A percentile compares a stretch with the other conserved stretches of the same genome.
Evolutionary conservation across 2,797 vertebrate species (phyloP).

Genomic region (Poliocrania exsul): DNA sequence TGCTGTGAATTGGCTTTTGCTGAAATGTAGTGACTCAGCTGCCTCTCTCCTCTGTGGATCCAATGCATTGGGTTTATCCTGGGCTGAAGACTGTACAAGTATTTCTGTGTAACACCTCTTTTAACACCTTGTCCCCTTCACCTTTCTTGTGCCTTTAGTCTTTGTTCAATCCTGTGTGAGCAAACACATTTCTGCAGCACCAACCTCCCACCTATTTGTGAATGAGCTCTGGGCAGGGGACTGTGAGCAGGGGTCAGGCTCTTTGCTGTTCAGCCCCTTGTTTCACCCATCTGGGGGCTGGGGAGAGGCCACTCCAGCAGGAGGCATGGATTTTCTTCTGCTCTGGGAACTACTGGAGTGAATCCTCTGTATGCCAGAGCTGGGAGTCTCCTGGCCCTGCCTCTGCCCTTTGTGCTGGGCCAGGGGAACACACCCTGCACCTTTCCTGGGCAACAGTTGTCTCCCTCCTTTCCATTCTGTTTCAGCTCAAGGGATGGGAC

Average conservation of each 20-base stretch:
- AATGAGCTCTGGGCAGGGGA: not conserved
- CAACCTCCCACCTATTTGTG: fast-evolving
- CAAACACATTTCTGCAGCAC: fast-evolving
- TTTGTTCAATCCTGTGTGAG: not conserved
- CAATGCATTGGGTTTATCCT: not conserved
- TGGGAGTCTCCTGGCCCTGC: not conserved
- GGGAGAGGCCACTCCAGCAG: not conserved
- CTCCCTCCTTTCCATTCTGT: not conserved
- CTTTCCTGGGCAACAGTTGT: not conserved
- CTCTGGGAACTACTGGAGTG: not conserved
- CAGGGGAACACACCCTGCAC: not conserved
- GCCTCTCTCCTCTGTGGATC: not conserved
- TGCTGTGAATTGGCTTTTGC: conserved; percentile 37
- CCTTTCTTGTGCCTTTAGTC: not conserved
- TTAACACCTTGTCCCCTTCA: not conserved
- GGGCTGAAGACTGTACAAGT: not conserved
- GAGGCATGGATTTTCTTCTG: not conserved
- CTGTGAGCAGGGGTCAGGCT: not conserved
- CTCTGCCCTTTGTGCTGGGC: not conserved
- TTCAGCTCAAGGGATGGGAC: not conserved
- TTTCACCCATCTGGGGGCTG: not conserved
- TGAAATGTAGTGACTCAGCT: conserved; percentile 38
- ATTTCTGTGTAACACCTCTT: not conserved
- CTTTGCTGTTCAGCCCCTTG: fast-evolving
- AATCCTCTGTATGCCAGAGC: not conserved